phyloP scores from a whole-genome alignment of 2,888 invertebrate species.

The Rhagophthalmus giganteus region DNA sequence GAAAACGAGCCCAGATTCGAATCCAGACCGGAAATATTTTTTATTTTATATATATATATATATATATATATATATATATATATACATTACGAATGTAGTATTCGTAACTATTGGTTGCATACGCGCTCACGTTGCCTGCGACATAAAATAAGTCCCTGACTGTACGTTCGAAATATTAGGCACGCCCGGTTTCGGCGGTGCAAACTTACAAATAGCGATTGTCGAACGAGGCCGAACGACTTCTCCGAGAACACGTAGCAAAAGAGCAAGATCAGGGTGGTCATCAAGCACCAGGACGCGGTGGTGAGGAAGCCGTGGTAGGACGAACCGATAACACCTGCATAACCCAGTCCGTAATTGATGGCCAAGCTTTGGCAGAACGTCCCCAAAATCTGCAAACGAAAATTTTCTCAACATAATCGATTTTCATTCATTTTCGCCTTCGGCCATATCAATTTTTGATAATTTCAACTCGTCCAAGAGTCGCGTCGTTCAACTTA shows the following conservation, averaged over 20 bases:
- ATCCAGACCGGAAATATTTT: too few relatives aligned
- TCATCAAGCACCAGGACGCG: constrained; percentile 78
- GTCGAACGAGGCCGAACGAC: constrained; percentile 73
- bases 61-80: too few relatives aligned
- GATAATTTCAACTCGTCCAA: background rate
- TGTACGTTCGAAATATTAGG: too few relatives aligned
- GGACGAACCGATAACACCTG: constrained; percentile 74
- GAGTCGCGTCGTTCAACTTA: background rate
- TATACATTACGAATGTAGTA: background rate
- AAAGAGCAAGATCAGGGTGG: constrained; percentile 71
- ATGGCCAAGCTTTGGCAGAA: constrained; percentile 80
- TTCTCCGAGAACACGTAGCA: constrained; percentile 80
- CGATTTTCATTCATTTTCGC: background rate
- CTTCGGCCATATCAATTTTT: background rate
- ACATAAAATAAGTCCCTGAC: too few relatives aligned
- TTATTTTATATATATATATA: too few relatives aligned
- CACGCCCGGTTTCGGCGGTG: too few relatives aligned
- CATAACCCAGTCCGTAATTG: constrained; percentile 75
- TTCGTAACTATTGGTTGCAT: too few relatives aligned
- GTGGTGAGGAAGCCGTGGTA: constrained; percentile 81
- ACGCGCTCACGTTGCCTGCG: too few relatives aligned
- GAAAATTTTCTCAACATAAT: background rate
- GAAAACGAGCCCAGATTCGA: too few relatives aligned
- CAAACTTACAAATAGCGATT: constrained; percentile 78
- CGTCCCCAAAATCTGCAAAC: constrained; percentile 71